Base-by-base conservation (phyloP, 2,113 vertebrate species). In the Cariama cristata region DNA sequence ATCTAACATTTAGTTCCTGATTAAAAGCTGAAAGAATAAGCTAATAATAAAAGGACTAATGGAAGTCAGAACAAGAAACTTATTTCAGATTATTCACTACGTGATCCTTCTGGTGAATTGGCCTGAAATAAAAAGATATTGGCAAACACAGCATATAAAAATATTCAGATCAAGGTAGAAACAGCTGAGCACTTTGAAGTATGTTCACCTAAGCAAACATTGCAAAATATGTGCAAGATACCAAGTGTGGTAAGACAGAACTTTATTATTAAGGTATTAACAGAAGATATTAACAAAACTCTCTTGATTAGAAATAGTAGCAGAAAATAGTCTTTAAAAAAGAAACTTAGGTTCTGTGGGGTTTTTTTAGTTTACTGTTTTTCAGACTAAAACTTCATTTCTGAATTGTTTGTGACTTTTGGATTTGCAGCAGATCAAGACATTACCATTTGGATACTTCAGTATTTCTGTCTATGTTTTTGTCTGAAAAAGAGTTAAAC, bases 401-500 rank as follows among this genome's bases (percentile, higher is more conserved):
- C 35, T 32, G 4, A 93, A 76, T 35, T 18, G 8, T 50, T 50
- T 62, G 32, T 26, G 27, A 60, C 21, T 85, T 95, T 84, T 15
- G n/a, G 20, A 83, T 89, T 87, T 58, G 62, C 53, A 89, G 40
- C 44, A 59, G 33, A 83, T 45, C 2, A 86, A 92, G 42, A 38
- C 44, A 56, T 71, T 47, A 44, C 3, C 20, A 45, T 55, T 84
- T 59, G 42, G 33, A 6, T 53, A 76, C 33, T 84, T 69, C 84
- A 9, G 35, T 58, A 88, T 30, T 69, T 86, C 23, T 55, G 26
- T 28, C n/a, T 80, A 74, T 21, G 59, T 77, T 97, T 94, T 80
- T 50, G 62, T 95, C 94, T 96, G 95, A 95, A 97, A 96, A 97
- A 97, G 44, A 86, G 82, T 96, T 95, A 79, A 94, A 93, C 50